Percentiles rank a stretch among this genome's conserved stretches.
Evolutionary conservation across 2,113 vertebrate species (phyloP).

Genomic region (Crotalus horridus): DNA sequence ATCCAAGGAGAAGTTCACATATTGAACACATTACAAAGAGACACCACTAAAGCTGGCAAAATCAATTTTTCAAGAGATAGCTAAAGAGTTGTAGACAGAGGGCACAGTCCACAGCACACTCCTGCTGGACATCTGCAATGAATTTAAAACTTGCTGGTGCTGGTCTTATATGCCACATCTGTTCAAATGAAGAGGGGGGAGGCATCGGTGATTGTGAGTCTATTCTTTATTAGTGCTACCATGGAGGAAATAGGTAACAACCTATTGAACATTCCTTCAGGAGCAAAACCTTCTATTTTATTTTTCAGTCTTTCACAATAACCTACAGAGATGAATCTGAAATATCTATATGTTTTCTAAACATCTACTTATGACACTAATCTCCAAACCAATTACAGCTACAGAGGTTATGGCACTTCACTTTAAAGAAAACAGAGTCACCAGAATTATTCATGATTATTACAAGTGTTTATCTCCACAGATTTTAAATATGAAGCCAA

Average conservation of each 20-base stretch:
- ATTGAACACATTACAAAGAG: slow-evolving; percentile 58
- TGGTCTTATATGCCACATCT: background rate
- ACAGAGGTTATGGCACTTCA: background rate
- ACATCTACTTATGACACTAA: background rate
- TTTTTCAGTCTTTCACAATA: background rate
- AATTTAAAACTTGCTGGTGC: background rate
- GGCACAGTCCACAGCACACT: background rate
- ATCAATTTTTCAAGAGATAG: slow-evolving; percentile 51
- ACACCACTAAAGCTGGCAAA: slow-evolving; percentile 52
- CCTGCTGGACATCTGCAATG: background rate
- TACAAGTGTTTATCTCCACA: background rate
- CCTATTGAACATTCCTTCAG: background rate
- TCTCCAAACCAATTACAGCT: background rate
- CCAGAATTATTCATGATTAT: background rate
- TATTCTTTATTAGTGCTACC: background rate
- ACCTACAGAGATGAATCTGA: background rate
- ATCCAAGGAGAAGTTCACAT: slow-evolving; percentile 52
- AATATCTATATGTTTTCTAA: background rate
- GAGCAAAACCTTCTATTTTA: background rate
- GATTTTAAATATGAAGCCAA: background rate
- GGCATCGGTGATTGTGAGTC: background rate
- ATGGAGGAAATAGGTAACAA: background rate
- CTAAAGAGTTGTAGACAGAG: slow-evolving; percentile 34
- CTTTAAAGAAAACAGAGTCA: background rate
- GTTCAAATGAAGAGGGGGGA: background rate